phyloP scores from a whole-genome alignment of 37 sponge, comb jelly and placozoan species.

The Eunapius fragilis region DNA sequence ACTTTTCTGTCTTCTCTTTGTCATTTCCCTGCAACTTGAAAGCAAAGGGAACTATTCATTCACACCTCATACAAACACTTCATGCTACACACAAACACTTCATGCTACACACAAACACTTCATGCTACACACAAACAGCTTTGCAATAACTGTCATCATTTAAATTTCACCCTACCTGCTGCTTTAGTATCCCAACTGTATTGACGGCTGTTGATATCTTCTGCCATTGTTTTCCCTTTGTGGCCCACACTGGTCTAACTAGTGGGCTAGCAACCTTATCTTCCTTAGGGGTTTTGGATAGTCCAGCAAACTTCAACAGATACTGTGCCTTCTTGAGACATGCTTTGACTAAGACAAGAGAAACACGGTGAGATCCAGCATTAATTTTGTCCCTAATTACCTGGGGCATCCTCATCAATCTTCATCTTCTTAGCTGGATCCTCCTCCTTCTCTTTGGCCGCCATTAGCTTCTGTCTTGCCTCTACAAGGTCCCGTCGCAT shows the following conservation, averaged over 20 bases:
- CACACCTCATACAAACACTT: background rate
- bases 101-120: background rate
- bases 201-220: constrained; percentile 39
- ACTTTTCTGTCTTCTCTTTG: constrained; percentile 41
- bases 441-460: constrained; percentile 43
- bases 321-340: constrained; percentile 83
- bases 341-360: constrained; percentile 28
- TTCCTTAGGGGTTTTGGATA: constrained; percentile 29
- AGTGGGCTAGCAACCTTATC: constrained; percentile 1
- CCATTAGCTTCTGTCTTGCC: constrained; percentile 73
- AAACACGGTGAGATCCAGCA: background rate
- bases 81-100: background rate
- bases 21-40: constrained; percentile 24
- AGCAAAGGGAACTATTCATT: too few species aligned
- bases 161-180: constrained; percentile 13
- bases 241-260: constrained; percentile 38
- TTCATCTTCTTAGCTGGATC: constrained; percentile 27
- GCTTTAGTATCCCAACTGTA: constrained; percentile 52
- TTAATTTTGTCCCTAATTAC: constrained; percentile 12
- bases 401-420: constrained; percentile 61
- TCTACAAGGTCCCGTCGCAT: constrained; percentile 84
- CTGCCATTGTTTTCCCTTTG: constrained; percentile 58
- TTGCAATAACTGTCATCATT: too few species aligned
- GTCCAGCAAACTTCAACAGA: constrained; percentile 89
- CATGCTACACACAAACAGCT: too few species aligned